These are phyloP conservation scores for Euwallacea fornicatus DNA, from an alignment of 1,140 invertebrate genomes.

Conservation along the genomic window DNA sequence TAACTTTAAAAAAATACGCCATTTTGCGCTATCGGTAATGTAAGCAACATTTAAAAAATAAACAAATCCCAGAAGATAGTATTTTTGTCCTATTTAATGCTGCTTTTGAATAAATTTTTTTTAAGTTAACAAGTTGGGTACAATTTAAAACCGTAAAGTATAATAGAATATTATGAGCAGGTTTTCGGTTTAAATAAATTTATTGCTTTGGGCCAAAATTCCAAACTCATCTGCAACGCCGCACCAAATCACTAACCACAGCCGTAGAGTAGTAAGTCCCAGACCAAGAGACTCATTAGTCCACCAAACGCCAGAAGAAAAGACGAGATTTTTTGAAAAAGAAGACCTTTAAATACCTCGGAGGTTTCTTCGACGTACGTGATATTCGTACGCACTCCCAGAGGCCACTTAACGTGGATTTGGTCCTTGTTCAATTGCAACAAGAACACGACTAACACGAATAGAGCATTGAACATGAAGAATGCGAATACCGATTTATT, in stretches of 20 bases:
- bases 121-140: too few relatives aligned
- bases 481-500: constrained; percentile 98
- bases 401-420: constrained; percentile 91
- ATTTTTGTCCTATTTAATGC: too few relatives aligned
- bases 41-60: too few relatives aligned
- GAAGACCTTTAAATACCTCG: constrained; percentile 65
- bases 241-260: background rate
- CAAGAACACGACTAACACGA: constrained; percentile 97
- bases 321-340: constrained; percentile 27
- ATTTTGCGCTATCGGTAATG: too few relatives aligned
- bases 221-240: too few relatives aligned
- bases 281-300: constrained; percentile 47
- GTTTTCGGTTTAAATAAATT: too few relatives aligned
- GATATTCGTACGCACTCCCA: constrained; percentile 92
- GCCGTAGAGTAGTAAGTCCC: constrained; percentile 12
- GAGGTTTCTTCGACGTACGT: constrained; percentile 87
- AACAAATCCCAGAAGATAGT: too few relatives aligned
- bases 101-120: too few relatives aligned
- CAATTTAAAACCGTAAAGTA: too few relatives aligned
- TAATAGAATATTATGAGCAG: too few relatives aligned
- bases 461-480: constrained; percentile 99
- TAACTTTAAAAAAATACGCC: too few relatives aligned
- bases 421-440: constrained; percentile 98
- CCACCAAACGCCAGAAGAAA: constrained; percentile 47
- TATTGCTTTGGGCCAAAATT: too few relatives aligned